Evolutionary conservation across 2,797 vertebrate genomes (phyloP).

Genomic region (Ambastaia sidthimunki): DNA sequence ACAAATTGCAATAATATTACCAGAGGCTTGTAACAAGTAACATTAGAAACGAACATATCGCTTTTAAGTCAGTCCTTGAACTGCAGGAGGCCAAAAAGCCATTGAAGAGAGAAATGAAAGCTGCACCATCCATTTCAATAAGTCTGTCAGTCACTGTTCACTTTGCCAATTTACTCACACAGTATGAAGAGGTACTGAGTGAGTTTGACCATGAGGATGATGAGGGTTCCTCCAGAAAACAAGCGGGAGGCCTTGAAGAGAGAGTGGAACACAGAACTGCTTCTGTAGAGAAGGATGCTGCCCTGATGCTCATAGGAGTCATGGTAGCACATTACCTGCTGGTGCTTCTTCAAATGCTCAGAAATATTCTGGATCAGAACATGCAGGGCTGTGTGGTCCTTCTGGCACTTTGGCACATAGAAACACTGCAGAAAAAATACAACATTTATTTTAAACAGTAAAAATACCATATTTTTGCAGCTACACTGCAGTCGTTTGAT

Average conservation of each 20-base stretch:
- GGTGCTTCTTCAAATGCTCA: constrained; percentile 86
- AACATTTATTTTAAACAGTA: not conserved
- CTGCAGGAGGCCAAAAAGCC: constrained; percentile 5
- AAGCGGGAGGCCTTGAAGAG: constrained; percentile 93
- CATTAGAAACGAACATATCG: not conserved
- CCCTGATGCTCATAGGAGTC: constrained; percentile 87
- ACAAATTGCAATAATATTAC: not conserved
- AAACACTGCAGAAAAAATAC: constrained; percentile 81
- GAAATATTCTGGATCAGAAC: constrained; percentile 85
- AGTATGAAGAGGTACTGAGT: constrained; percentile 94
- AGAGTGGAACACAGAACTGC: constrained; percentile 83
- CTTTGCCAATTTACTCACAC: constrained; percentile 88
- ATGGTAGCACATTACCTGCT: constrained; percentile 87
- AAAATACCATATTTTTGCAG: no score
- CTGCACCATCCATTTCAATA: not conserved
- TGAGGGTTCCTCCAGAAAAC: constrained; percentile 85
- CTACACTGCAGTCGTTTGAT: no score
- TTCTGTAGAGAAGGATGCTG: constrained; percentile 82
- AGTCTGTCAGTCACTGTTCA: constrained; percentile 67
- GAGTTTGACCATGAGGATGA: constrained; percentile 93
- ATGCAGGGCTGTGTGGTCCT: constrained; percentile 82
- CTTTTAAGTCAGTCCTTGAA: constrained; percentile 2
- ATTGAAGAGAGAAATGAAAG: constrained; percentile 20
- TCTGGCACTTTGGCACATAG: constrained; percentile 91
- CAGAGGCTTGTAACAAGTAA: not conserved